phyloP scores from a whole-genome alignment of 2,888 invertebrate species.

The Meteorus colon region DNA sequence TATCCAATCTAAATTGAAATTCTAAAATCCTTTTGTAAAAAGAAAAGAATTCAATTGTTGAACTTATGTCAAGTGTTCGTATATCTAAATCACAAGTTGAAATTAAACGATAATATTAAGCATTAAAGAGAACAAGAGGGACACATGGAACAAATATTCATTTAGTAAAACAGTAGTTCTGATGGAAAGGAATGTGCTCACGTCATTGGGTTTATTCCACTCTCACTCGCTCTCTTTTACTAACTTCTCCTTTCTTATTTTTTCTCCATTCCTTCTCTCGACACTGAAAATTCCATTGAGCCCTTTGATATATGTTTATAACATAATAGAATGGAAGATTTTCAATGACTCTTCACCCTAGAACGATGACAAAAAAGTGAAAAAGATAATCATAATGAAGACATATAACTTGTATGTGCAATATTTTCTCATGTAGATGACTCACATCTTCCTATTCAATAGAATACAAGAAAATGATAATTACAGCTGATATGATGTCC shows the following conservation, averaged over 20 bases:
- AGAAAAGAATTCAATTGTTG: too few species aligned
- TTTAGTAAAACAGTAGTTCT: not conserved
- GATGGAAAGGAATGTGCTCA: not conserved
- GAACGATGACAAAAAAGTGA: not conserved
- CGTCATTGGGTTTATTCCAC: constrained; percentile 15
- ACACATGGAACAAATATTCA: not conserved
- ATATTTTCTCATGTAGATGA: too few species aligned
- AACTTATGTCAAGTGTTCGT: too few species aligned
- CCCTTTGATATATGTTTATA: not conserved
- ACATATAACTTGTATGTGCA: not conserved
- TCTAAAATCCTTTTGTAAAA: too few species aligned
- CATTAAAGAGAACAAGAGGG: not conserved
- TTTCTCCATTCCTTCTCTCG: not conserved
- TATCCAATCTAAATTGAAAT: too few species aligned
- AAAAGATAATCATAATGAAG: not conserved
- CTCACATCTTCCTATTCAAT: too few species aligned
- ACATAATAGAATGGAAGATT: not conserved
- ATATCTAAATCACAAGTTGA: too few species aligned
- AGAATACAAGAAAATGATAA: not conserved
- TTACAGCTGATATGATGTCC: not conserved
- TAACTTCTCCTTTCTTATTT: not conserved
- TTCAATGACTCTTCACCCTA: not conserved
- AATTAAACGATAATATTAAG: not conserved
- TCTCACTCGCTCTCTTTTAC: not conserved
- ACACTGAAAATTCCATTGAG: not conserved